A percentile compares a stretch with the other conserved stretches of the same genome.
phyloP scores from a whole-genome alignment of 1,140 invertebrate genomes.

The Drosophila bifasciata region DNA sequence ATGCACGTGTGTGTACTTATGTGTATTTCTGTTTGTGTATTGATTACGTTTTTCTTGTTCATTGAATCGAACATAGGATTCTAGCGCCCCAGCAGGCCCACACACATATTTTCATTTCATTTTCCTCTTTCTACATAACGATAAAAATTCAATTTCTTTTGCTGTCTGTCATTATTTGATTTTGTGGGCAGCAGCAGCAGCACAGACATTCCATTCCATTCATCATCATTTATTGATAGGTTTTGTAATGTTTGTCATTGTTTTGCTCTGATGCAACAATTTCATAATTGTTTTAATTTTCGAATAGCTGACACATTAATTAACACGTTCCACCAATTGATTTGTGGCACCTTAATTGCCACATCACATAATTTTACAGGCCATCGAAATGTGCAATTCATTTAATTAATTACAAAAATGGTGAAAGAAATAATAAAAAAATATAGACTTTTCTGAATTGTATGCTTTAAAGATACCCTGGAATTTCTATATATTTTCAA shows the following conservation, averaged over 20 bases:
- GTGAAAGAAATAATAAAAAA: constrained; percentile 18
- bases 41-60: constrained; percentile 72
- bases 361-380: constrained; percentile 20
- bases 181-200: too few species aligned
- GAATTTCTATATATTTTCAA: background rate
- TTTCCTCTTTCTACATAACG: constrained; percentile 45
- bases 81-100: constrained; percentile 25
- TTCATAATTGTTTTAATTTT: constrained; percentile 15
- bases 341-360: constrained; percentile 64
- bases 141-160: constrained; percentile 79
- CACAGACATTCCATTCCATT: too few species aligned
- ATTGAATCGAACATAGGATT: constrained; percentile 64
- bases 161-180: constrained; percentile 11
- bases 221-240: too few species aligned
- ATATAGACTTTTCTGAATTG: constrained; percentile 6
- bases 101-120: constrained; percentile 33
- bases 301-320: constrained; percentile 55
- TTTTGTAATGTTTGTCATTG: constrained; percentile 22
- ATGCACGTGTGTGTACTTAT: constrained; percentile 7
- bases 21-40: constrained; percentile 14
- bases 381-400: constrained; percentile 51
- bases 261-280: constrained; percentile 12
- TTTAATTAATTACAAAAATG: constrained; percentile 60
- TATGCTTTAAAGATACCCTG: constrained; percentile 24
- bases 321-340: constrained; percentile 63